Conservation (phyloP, 2,797 vertebrate genomes). For the Masticophis lateralis region DNA sequence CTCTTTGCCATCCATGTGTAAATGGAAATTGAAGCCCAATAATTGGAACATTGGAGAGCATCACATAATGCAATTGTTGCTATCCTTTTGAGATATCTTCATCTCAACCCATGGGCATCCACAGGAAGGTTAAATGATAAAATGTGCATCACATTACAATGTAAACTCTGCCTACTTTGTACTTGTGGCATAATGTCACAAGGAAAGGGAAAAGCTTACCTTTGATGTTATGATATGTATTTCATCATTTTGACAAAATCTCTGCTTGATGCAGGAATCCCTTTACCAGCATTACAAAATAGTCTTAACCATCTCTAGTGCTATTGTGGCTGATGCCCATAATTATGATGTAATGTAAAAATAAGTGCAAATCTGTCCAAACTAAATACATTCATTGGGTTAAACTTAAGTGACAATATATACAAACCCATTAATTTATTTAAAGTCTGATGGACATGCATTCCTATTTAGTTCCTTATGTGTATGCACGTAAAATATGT, state of each 20-base stretch:
- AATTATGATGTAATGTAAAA: conserved; percentile 45
- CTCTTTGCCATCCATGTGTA: not conserved
- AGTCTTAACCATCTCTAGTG: not conserved
- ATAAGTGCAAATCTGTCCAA: conserved; percentile 42
- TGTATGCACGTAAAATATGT: not conserved
- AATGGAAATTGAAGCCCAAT: not conserved
- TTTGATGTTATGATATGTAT: not conserved
- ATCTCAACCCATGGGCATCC: not conserved
- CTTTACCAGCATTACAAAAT: not conserved
- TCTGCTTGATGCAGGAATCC: not conserved
- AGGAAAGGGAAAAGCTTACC: not conserved
- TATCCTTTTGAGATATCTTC: not conserved
- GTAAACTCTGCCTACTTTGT: not conserved
- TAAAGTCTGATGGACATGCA: conserved; percentile 29
- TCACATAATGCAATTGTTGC: not conserved
- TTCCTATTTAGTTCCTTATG: conserved; percentile 12
- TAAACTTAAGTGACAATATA: conserved; percentile 17
- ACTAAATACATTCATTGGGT: conserved; percentile 30
- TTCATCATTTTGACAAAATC: not conserved
- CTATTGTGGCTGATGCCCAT: conserved; percentile 13
- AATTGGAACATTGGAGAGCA: not conserved
- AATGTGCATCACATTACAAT: not conserved
- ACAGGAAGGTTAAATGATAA: not conserved
- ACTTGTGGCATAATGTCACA: not conserved
- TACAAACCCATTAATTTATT: conserved; percentile 42